A percentile compares a stretch with the other conserved stretches of the same genome.
phyloP scores from a whole-genome alignment of 2,888 invertebrate genomes.

The Lissonota sp. region DNA sequence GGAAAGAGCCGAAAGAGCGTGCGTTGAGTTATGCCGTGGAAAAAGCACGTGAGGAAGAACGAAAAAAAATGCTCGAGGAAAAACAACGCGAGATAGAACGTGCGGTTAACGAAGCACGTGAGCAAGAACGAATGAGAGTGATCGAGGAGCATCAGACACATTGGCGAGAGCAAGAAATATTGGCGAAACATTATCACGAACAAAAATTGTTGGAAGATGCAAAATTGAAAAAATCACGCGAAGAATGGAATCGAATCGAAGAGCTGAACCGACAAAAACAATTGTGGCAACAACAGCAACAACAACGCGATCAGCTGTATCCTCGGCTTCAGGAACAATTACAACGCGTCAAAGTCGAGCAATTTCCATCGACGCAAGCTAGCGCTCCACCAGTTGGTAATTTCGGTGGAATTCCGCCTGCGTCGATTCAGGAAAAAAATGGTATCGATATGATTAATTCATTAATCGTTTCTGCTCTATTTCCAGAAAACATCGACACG shows the following conservation, averaged over 20 bases:
- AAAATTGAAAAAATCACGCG: background rate
- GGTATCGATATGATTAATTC: too few species aligned
- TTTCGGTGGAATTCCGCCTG: too few species aligned
- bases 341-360: too few species aligned
- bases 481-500: too few species aligned
- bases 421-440: too few species aligned
- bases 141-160: background rate
- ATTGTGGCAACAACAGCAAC: background rate
- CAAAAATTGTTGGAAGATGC: background rate
- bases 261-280: background rate
- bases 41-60: too few species aligned
- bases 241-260: constrained; percentile 10
- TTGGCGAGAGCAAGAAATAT: background rate
- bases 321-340: background rate
- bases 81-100: background rate
- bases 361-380: too few species aligned
- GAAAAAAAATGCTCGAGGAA: constrained; percentile 1
- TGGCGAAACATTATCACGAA: background rate
- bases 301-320: background rate
- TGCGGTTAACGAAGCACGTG: background rate
- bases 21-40: too few species aligned
- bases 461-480: too few species aligned
- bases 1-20: background rate
- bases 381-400: too few species aligned
- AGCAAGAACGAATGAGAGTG: background rate